Evolutionary conservation across 2,888 invertebrate species (phyloP).

Genomic region (Drosophila parthenogenetica): DNA sequence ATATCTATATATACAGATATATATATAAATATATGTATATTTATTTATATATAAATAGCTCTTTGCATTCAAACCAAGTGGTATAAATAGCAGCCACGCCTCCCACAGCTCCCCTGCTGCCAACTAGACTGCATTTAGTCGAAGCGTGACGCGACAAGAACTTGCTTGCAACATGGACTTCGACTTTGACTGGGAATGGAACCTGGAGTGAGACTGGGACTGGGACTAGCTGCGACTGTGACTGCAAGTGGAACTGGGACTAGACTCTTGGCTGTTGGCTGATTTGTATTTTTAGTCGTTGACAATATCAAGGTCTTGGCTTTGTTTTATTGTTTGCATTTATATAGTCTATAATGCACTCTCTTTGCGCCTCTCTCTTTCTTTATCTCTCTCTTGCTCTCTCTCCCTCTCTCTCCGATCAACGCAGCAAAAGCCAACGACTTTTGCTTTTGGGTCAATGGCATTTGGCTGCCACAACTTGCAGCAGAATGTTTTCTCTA

Average conservation of each 20-base stretch:
- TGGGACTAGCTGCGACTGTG: too few species aligned
- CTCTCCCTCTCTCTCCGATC: not conserved
- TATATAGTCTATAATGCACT: not conserved
- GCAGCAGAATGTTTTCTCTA: conserved; percentile 10
- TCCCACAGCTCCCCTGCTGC: not conserved
- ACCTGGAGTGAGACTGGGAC: too few species aligned
- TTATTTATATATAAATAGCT: conserved; percentile 33
- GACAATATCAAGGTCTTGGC: conserved; percentile 75
- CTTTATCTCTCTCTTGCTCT: not conserved
- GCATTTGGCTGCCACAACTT: conserved; percentile 55
- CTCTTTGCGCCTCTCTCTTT: not conserved
- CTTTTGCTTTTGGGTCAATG: conserved; percentile 73
- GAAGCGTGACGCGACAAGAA: conserved; percentile 52
- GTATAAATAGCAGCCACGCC: conserved; percentile 60
- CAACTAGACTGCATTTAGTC: conserved; percentile 3
- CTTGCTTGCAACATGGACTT: conserved; percentile 12
- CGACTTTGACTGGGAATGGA: not conserved
- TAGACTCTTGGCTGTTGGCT: not conserved
- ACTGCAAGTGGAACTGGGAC: too few species aligned
- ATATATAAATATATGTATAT: not conserved
- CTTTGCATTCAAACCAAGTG: not conserved
- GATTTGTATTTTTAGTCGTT: conserved; percentile 69
- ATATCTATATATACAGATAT: not conserved
- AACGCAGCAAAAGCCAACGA: conserved; percentile 62
- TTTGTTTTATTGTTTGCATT: conserved; percentile 38